phyloP scores from a whole-genome alignment of 2,797 vertebrate genomes.

The Oryzias sinensis region DNA sequence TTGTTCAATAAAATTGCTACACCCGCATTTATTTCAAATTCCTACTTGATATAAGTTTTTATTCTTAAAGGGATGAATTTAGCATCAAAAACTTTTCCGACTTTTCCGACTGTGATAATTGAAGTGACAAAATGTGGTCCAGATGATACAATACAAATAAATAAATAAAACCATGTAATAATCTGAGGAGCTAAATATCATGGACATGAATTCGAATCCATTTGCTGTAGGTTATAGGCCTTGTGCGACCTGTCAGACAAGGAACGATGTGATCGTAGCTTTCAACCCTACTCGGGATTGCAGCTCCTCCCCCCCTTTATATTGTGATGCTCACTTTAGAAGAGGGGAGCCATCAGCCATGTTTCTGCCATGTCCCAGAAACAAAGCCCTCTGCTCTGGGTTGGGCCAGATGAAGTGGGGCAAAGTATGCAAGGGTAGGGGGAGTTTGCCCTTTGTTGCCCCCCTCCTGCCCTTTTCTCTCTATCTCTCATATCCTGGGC shows the following conservation, averaged over 20 bases:
- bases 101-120: too few relatives aligned
- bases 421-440: conserved; percentile 70
- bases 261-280: conserved; percentile 26
- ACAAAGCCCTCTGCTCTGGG: conserved; percentile 74
- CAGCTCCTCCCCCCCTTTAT: conserved; percentile 28
- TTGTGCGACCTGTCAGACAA: conserved; percentile 23
- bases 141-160: too few relatives aligned
- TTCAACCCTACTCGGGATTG: conserved; percentile 25
- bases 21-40: too few relatives aligned
- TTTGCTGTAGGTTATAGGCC: conserved; percentile 9
- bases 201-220: neutral
- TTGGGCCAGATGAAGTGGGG: conserved; percentile 71
- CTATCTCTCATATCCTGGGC: conserved; percentile 71
- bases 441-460: conserved; percentile 76
- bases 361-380: conserved; percentile 69
- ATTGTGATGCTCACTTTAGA: conserved; percentile 76
- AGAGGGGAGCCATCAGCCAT: conserved; percentile 64
- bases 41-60: too few relatives aligned
- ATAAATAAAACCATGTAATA: too few relatives aligned
- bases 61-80: too few relatives aligned
- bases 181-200: neutral
- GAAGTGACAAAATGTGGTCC: too few relatives aligned
- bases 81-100: too few relatives aligned
- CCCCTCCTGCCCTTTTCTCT: conserved; percentile 64
- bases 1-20: too few relatives aligned